Percentiles rank a stretch among this genome's conserved stretches.
These are phyloP conservation scores for Plutella xylostella DNA, from an alignment of 2,888 invertebrate species.

Conservation along the genomic window DNA sequence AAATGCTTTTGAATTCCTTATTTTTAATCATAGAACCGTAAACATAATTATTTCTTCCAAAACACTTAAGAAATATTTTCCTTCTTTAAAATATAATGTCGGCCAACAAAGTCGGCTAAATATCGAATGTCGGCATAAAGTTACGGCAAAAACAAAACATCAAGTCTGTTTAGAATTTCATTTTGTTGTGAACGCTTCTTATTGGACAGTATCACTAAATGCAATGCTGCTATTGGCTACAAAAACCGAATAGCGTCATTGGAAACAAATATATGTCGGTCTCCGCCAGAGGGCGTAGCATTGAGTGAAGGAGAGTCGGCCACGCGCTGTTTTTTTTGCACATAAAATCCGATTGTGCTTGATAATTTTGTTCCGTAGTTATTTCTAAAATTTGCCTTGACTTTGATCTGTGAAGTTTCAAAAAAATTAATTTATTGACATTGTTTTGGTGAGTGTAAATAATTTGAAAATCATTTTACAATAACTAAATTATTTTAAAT, in stretches of 20 bases:
- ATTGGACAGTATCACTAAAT: background rate
- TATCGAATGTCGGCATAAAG: slow-evolving; percentile 34
- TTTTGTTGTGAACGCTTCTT: background rate
- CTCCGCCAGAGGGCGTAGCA: slow-evolving; percentile 36
- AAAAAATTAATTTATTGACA: slow-evolving; percentile 41
- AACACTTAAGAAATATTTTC: slow-evolving; percentile 20
- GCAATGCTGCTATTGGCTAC: slow-evolving; percentile 9
- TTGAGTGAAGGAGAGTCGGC: slow-evolving; percentile 39
- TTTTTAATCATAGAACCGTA: background rate
- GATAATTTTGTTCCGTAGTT: slow-evolving; percentile 14
- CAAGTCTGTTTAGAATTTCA: slow-evolving; percentile 38
- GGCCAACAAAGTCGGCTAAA: slow-evolving; percentile 36
- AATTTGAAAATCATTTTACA: background rate
- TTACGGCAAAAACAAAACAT: slow-evolving; percentile 28
- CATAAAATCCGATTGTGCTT: slow-evolving; percentile 47
- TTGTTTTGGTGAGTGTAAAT: slow-evolving; percentile 50
- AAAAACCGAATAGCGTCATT: slow-evolving; percentile 10
- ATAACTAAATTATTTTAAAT: background rate
- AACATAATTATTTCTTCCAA: background rate
- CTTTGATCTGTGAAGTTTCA: slow-evolving; percentile 38
- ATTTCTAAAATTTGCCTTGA: slow-evolving; percentile 39
- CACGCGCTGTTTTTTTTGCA: slow-evolving; percentile 47
- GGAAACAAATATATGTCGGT: slow-evolving; percentile 46
- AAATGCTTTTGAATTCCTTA: background rate
- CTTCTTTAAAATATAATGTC: slow-evolving; percentile 30